Evolutionary conservation across 2,888 invertebrate genomes (phyloP).

Genomic region (Acanthoscelides obtectus): DNA sequence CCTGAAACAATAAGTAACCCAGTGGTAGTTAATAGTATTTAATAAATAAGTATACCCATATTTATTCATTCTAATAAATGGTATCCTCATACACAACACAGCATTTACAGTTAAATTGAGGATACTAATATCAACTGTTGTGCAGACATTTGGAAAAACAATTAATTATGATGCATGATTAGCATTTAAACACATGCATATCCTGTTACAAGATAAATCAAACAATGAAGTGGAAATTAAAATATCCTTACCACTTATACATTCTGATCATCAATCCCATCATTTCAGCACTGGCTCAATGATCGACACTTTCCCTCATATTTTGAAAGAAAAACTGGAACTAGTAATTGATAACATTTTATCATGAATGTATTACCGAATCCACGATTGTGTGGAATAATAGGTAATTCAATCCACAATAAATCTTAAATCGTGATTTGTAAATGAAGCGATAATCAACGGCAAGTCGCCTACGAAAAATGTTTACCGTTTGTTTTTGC

Average conservation of each 20-base stretch:
- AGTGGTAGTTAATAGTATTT: neutral
- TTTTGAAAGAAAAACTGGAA: neutral
- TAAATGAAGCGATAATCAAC: no score
- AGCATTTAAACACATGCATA: neutral
- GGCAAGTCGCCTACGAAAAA: no score
- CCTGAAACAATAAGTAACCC: slow-evolving; percentile 24
- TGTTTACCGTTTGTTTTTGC: no score
- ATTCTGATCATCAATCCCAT: slow-evolving; percentile 14
- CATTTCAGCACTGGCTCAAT: neutral
- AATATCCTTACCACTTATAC: slow-evolving; percentile 12
- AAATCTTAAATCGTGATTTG: no score
- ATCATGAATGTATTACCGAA: no score
- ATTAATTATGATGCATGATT: neutral
- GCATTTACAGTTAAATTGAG: neutral
- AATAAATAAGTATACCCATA: neutral
- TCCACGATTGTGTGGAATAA: no score
- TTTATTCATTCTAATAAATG: neutral
- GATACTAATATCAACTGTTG: no score
- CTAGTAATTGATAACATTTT: neutral
- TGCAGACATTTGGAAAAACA: neutral
- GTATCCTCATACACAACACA: no score
- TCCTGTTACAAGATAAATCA: neutral
- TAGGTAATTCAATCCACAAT: no score
- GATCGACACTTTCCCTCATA: no score
- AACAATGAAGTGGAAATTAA: neutral